Conservation (phyloP, 2,888 invertebrate species). For the Melolontha melolontha region DNA sequence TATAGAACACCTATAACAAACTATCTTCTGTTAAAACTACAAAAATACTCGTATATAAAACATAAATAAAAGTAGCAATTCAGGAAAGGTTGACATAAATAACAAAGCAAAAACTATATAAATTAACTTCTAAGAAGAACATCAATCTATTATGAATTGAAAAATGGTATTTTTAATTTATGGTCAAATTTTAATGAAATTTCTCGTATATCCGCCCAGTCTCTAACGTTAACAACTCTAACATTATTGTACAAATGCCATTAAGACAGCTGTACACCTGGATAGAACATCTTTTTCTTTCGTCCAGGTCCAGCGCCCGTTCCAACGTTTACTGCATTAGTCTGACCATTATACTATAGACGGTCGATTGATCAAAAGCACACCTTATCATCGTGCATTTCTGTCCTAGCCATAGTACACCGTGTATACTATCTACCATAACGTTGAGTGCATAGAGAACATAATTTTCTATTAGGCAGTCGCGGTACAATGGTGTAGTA, state of each 20-base stretch:
- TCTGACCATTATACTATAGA: slow-evolving; percentile 11
- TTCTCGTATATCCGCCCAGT: slow-evolving; percentile 7
- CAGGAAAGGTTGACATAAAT: too few species aligned
- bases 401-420: slow-evolving; percentile 9
- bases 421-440: not conserved
- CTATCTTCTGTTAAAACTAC: too few species aligned
- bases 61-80: too few species aligned
- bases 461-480: slow-evolving; percentile 12
- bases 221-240: slow-evolving; percentile 20
- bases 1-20: too few species aligned
- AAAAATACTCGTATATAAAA: too few species aligned
- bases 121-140: too few species aligned
- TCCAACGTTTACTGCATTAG: slow-evolving; percentile 28
- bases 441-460: slow-evolving; percentile 16
- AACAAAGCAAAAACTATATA: too few species aligned
- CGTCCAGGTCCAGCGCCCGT: slow-evolving; percentile 1
- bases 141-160: too few species aligned
- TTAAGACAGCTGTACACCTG: slow-evolving; percentile 33
- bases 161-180: not conserved
- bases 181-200: slow-evolving; percentile 1
- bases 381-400: slow-evolving; percentile 33
- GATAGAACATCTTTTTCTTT: slow-evolving; percentile 18
- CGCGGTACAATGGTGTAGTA: slow-evolving; percentile 4
- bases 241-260: slow-evolving; percentile 17
- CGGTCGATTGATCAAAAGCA: slow-evolving; percentile 33